These are phyloP conservation scores for Acromyrmex heyeri DNA, from an alignment of 1,140 invertebrate species.

Conservation along the genomic window DNA sequence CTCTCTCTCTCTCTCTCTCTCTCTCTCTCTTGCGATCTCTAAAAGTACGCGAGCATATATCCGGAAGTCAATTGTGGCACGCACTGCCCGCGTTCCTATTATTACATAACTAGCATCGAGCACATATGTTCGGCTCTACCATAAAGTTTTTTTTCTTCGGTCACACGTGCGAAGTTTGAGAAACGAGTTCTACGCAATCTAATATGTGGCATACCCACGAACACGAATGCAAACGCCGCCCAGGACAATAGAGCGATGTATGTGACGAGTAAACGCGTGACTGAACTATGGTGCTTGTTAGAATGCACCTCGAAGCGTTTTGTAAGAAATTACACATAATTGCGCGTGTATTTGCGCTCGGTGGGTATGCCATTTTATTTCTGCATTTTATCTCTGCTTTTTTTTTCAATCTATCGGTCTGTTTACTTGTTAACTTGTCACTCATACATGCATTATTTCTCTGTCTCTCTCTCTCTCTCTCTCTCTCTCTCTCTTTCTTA, in stretches of 20 bases:
- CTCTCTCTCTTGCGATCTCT: conserved; percentile 43
- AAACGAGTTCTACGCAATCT: conserved; percentile 70
- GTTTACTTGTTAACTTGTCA: conserved; percentile 43
- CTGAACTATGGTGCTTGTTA: background rate
- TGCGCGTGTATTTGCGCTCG: conserved; percentile 41
- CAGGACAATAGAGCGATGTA: conserved; percentile 3
- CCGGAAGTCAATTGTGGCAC: conserved; percentile 73
- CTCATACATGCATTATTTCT: conserved; percentile 36
- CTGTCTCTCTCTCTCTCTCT: conserved; percentile 5
- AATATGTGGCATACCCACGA: conserved; percentile 55
- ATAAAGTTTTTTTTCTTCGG: conserved; percentile 67
- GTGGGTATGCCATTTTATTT: conserved; percentile 30
- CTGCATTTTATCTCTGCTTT: background rate
- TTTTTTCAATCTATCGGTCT: conserved; percentile 35
- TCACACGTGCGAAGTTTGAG: conserved; percentile 72
- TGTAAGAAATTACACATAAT: conserved; percentile 51
- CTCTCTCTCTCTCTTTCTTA: background rate
- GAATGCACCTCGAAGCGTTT: background rate
- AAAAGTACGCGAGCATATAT: conserved; percentile 55
- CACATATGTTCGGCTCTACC: conserved; percentile 68
- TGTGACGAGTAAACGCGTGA: conserved; percentile 59
- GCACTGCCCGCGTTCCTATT: conserved; percentile 70
- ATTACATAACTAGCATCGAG: conserved; percentile 74
- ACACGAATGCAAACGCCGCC: conserved; percentile 23
- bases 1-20: conserved; percentile 25